Conservation (phyloP, 2,113 vertebrate species). For the Hippocampus barbouri region DNA sequence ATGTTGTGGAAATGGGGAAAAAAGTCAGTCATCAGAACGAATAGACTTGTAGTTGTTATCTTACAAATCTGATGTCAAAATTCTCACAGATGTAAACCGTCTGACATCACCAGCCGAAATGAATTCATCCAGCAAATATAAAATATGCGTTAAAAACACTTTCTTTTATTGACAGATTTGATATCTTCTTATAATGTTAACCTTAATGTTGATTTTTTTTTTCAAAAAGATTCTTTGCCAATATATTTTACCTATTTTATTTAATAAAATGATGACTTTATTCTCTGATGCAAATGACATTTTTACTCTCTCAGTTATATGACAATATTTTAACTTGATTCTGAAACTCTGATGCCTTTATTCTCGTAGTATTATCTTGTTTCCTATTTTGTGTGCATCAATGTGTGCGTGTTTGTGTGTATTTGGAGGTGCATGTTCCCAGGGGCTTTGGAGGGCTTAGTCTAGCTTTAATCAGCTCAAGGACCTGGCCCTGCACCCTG, state of each 20-base stretch:
- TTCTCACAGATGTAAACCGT: neutral
- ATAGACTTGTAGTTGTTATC: neutral
- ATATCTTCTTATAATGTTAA: too few species aligned
- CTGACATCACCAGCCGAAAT: neutral
- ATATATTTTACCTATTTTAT: too few species aligned
- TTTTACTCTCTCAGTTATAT: too few species aligned
- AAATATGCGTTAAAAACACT: too few species aligned
- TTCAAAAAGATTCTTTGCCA: too few species aligned
- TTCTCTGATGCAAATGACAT: too few species aligned
- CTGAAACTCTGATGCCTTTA: neutral
- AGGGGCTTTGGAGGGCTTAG: constrained; percentile 36
- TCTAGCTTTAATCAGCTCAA: constrained; percentile 66
- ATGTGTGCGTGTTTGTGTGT: constrained; percentile 4
- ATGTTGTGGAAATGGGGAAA: neutral
- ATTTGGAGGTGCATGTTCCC: constrained; percentile 38
- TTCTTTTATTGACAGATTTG: too few species aligned
- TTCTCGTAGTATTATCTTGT: neutral
- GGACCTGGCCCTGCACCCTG: constrained; percentile 36
- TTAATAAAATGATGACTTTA: too few species aligned
- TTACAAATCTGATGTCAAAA: too few species aligned
- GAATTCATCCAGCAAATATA: too few species aligned
- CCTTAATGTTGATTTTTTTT: too few species aligned
- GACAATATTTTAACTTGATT: neutral
- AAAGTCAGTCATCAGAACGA: neutral
- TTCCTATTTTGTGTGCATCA: neutral